Base-by-base conservation (phyloP, 2,888 invertebrate species). In the Crematogaster levior region DNA sequence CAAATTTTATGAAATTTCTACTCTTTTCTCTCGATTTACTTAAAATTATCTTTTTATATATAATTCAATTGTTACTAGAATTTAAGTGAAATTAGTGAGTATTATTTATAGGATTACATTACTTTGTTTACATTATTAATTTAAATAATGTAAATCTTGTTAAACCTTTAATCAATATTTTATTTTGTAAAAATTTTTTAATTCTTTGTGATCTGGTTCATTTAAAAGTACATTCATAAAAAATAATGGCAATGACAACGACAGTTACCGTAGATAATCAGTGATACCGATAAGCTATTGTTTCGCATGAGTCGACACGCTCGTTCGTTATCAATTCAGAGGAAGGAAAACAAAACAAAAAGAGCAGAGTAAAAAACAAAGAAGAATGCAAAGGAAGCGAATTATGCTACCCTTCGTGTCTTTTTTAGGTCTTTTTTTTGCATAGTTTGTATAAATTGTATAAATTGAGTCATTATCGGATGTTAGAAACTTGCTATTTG, bases 271-370 rank as follows among this genome's bases (percentile, higher is more conserved):
- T 48, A 61, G 61, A 40, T 43, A 56, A 77, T 77, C 30, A 30
- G 40, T 66, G 66, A 77, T 77, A 53, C 37, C 2, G 51, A n/a
- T 3, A 27, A n/a, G 27, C 12, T 24, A 24, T 68, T 68, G 30
- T 68, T 46, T 60, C 30, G 60, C 24, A 56, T 66, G 75, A 74
- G 34, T 66, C 66, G 34, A 4, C 65, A 0, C 5, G 21, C 18
- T 43, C 21, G 43, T 66, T 43, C 21, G 43, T 66, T 77, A 77
- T 77, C 77, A 75, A 43, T 75, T 56, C 68, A 30, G 18, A 18
- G 18, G 43, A 68, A 56, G 4, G 3, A 48, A 74, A 48, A 74
- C 61, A 60, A 74, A 61, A 61, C 34, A 18, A 48, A 37, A 10
- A 61, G 18, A 21, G 7, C n/a, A 7, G 24, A 43, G n/a, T n/a